phyloP scores from a whole-genome alignment of 2,113 vertebrate species.

The Pungitius pungitius region DNA sequence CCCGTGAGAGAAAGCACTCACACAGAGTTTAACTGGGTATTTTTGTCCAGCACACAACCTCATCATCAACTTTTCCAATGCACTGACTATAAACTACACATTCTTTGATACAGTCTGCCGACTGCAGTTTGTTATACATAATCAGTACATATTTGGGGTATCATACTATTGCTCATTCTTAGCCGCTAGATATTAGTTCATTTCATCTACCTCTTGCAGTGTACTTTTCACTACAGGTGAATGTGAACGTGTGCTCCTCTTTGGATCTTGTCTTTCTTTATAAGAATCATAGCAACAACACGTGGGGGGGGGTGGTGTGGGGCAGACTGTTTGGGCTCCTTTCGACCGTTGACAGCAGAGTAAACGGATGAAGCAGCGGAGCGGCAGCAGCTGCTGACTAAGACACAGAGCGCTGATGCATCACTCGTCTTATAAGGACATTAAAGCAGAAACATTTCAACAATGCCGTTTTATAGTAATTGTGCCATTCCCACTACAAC shows the following conservation, averaged over 20 bases:
- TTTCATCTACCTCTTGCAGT: background rate
- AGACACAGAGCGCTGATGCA: slow-evolving; percentile 24
- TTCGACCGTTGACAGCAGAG: slow-evolving; percentile 28
- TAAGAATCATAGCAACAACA: too few species aligned
- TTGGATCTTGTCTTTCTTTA: too few species aligned
- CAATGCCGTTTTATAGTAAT: slow-evolving; percentile 22
- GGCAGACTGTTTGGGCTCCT: slow-evolving; percentile 28
- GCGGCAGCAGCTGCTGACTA: slow-evolving; percentile 45
- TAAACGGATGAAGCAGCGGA: slow-evolving; percentile 35
- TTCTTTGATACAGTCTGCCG: slow-evolving; percentile 5
- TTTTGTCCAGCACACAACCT: background rate
- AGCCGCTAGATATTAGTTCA: background rate
- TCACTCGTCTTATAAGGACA: slow-evolving; percentile 10
- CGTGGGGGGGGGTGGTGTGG: too few species aligned
- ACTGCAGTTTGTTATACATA: background rate
- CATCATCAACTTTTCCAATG: slow-evolving; percentile 1
- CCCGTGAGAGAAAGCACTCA: slow-evolving; percentile 1
- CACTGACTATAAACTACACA: background rate
- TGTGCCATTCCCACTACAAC: slow-evolving; percentile 8
- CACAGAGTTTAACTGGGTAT: background rate
- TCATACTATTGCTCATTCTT: background rate
- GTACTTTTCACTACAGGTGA: background rate
- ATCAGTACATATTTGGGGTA: slow-evolving; percentile 20
- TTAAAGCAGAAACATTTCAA: slow-evolving; percentile 12
- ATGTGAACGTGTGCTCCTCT: too few species aligned